These are phyloP conservation scores for Ammodytes dubius DNA, from an alignment of 2,113 vertebrate genomes.

Conservation along the genomic window DNA sequence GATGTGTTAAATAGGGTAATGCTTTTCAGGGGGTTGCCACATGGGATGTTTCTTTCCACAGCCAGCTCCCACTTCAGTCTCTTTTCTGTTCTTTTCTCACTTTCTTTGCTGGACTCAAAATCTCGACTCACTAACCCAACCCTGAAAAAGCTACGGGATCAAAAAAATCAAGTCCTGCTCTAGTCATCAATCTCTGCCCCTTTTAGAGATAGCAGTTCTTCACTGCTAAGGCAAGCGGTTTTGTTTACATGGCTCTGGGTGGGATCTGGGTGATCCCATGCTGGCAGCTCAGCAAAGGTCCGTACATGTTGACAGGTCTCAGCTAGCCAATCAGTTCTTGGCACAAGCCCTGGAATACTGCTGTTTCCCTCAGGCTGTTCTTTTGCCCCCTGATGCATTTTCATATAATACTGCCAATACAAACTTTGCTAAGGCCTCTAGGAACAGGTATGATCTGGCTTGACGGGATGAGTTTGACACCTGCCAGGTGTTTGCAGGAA, in stretches of 20 bases:
- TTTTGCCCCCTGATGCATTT: slow-evolving; percentile 35
- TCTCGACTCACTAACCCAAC: not conserved
- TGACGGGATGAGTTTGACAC: slow-evolving; percentile 45
- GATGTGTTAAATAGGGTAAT: slow-evolving; percentile 23
- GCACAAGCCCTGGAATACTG: not conserved
- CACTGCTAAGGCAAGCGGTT: not conserved
- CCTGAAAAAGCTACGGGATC: slow-evolving; percentile 3
- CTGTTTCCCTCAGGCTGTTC: slow-evolving; percentile 16
- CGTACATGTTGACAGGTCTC: not conserved
- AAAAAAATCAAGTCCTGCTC: slow-evolving; percentile 6
- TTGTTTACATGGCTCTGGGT: not conserved
- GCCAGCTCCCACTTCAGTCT: not conserved
- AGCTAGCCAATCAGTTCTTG: slow-evolving; percentile 24
- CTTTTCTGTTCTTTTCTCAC: not conserved
- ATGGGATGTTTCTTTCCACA: not conserved
- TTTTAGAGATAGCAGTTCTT: not conserved
- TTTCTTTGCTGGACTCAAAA: not conserved
- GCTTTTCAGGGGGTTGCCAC: not conserved
- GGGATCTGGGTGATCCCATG: not conserved
- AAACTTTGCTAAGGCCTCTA: slow-evolving; percentile 17
- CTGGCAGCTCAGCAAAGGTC: slow-evolving; percentile 3
- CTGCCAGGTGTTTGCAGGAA: slow-evolving; percentile 47
- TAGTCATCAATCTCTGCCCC: not conserved
- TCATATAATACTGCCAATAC: slow-evolving; percentile 26
- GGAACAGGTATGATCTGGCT: slow-evolving; percentile 33